These are phyloP conservation scores for Chlamydotis undulata DNA, from an alignment of 2,113 vertebrate genomes.

Conservation along the genomic window DNA sequence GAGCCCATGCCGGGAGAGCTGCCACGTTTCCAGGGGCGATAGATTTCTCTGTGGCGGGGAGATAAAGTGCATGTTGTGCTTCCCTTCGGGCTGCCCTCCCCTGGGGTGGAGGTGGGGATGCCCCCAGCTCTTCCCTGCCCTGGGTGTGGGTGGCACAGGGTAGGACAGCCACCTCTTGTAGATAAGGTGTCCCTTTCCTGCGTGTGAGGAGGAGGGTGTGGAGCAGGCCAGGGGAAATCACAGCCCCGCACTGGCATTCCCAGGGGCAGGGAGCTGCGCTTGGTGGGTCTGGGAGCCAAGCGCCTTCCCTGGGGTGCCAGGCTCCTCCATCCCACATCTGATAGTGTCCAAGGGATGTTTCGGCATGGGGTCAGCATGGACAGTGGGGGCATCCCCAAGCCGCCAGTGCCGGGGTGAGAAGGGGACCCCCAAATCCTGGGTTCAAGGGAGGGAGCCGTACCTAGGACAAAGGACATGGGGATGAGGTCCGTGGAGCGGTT, in stretches of 20 bases:
- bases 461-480: constrained; percentile 86
- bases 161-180: neutral
- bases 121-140: neutral
- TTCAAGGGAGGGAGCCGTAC: constrained; percentile 46
- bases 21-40: neutral
- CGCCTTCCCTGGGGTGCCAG: neutral
- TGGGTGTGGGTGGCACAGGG: accelerated
- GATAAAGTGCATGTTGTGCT: neutral
- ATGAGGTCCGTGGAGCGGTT: constrained; percentile 85
- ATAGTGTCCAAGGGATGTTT: neutral
- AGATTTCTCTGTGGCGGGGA: neutral
- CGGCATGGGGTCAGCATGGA: neutral
- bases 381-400: neutral
- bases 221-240: neutral
- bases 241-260: neutral
- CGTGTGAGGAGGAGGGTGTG: neutral
- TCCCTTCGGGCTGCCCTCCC: neutral
- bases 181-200: neutral
- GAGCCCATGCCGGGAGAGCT: neutral
- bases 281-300: neutral
- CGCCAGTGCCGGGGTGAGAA: accelerated
- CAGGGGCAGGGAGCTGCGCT: neutral
- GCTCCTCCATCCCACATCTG: accelerated
- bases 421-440: neutral
- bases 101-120: neutral